Evolutionary conservation across 2,113 vertebrate species (phyloP), one percentile per base, ranked within the genome.

Genomic region (Oxyruncus cristatus): DNA sequence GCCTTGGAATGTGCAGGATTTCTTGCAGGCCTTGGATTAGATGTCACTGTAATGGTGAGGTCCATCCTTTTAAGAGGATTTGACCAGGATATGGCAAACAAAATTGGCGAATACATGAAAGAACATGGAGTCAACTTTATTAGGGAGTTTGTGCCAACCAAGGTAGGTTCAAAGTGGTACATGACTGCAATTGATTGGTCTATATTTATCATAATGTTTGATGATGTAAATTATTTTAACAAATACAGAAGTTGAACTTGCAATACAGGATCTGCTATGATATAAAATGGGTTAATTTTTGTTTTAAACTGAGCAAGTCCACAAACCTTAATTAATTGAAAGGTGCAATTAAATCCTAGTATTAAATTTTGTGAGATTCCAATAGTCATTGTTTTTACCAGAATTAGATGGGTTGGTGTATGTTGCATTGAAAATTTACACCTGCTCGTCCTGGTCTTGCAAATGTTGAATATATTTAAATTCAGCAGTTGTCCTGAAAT

Each of bases 1-100:
- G 98, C 98, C 46, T 90, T 99, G 89, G 98, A 99, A 90, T 98
- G 98, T 58, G 98, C 98, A 23, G 98, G 98, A 23, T 98, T 99
- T 96, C 98, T 99, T 89, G 97, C 95, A 14, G 98, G 98, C 18
- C 97, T 99, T 41, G 98, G 98, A 17, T 94, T 98, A 73, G 98
- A 98, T 32, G 98, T 99, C 70, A 98, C 98, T 32, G 98, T 99
- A 30, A 98, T 99, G 98, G 98, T 98, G 56, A 98, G 98, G 68
- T 98, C 98, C 80, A 98, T 98, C 63, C 97, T 98, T 16, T 97
- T 98, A 23, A 96, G 97, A 93, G 98, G 98, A 80, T 98, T 98
- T 94, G 98, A 99, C 95, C 98, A 98, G 91, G 98, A 98, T 63
- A 98, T 98, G 91, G 98, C 98, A 78, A 97, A 98, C 86, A 98